These are phyloP conservation scores for Dioctria linearis DNA, from an alignment of 2,888 invertebrate species.

Conservation along the genomic window DNA sequence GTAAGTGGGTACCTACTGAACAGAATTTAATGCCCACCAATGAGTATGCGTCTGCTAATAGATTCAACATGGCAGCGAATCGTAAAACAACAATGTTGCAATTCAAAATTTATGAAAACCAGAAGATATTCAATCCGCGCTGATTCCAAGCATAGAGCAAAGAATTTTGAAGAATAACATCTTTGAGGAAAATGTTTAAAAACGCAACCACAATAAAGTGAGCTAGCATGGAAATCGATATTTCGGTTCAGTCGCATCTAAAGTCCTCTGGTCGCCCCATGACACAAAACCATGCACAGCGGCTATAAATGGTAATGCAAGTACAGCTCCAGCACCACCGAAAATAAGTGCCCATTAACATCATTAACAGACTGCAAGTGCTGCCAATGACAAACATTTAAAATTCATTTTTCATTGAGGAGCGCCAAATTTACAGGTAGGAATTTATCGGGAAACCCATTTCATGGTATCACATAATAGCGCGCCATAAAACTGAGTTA, in stretches of 20 bases:
- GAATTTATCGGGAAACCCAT: slow-evolving; percentile 50
- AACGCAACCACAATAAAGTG: too few species aligned
- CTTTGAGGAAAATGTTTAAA: too few species aligned
- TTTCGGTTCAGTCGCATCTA: not conserved
- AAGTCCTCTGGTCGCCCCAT: not conserved
- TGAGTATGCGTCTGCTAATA: not conserved
- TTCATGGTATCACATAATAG: slow-evolving; percentile 52
- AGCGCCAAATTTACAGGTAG: slow-evolving; percentile 50
- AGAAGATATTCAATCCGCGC: too few species aligned
- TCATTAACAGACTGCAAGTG: slow-evolving; percentile 48
- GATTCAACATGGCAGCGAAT: not conserved
- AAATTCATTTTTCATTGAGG: slow-evolving; percentile 52
- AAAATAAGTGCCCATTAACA: slow-evolving; percentile 47
- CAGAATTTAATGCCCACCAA: not conserved
- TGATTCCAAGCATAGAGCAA: too few species aligned
- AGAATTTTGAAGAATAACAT: too few species aligned
- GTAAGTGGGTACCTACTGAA: not conserved
- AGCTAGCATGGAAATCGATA: not conserved
- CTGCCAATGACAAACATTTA: slow-evolving; percentile 49
- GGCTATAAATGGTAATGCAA: not conserved
- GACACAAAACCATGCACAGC: not conserved
- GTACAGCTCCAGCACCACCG: not conserved
- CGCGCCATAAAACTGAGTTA: slow-evolving; percentile 51
- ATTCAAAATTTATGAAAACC: not conserved
- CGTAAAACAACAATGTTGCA: not conserved